Conservation (phyloP, 1,140 invertebrate species). For the Zaprionus tsacasi region DNA sequence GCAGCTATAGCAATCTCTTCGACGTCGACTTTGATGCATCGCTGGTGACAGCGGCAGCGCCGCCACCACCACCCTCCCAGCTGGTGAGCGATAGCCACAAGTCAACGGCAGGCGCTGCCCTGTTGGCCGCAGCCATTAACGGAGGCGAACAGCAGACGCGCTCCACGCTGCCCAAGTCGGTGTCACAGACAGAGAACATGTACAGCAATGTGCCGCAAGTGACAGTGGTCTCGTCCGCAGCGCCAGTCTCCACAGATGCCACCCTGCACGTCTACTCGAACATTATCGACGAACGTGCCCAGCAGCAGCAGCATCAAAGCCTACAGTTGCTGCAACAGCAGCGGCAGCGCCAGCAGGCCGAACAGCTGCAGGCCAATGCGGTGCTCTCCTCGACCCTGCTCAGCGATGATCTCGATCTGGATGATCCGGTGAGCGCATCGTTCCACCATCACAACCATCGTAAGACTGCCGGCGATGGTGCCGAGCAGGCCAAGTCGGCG, state of each 20-base stretch:
- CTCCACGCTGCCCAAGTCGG: slow-evolving; percentile 48
- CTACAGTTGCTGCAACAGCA: slow-evolving; percentile 27
- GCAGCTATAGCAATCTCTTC: slow-evolving; percentile 83
- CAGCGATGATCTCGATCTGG: slow-evolving; percentile 82
- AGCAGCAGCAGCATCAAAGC: slow-evolving; percentile 39
- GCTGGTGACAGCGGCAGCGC: slow-evolving; percentile 28
- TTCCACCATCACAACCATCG: slow-evolving; percentile 63
- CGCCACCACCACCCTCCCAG: not conserved
- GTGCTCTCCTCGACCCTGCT: slow-evolving; percentile 75
- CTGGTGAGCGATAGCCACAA: slow-evolving; percentile 29
- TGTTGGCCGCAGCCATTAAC: slow-evolving; percentile 61
- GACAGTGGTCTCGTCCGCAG: slow-evolving; percentile 1
- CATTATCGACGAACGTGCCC: slow-evolving; percentile 71
- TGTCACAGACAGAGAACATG: slow-evolving; percentile 77
- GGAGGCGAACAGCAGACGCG: slow-evolving; percentile 34
- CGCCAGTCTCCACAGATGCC: slow-evolving; percentile 34
- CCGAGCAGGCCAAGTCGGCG: slow-evolving; percentile 83
- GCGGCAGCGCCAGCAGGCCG: slow-evolving; percentile 25
- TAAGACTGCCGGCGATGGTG: slow-evolving; percentile 58
- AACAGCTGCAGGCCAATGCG: slow-evolving; percentile 45
- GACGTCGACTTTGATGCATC: slow-evolving; percentile 70
- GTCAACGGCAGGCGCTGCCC: slow-evolving; percentile 53
- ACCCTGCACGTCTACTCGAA: slow-evolving; percentile 82
- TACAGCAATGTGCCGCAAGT: slow-evolving; percentile 79
- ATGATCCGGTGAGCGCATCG: slow-evolving; percentile 80